Evolutionary conservation across 1,140 invertebrate species (phyloP).

Genomic region (Calliopsis andreniformis): DNA sequence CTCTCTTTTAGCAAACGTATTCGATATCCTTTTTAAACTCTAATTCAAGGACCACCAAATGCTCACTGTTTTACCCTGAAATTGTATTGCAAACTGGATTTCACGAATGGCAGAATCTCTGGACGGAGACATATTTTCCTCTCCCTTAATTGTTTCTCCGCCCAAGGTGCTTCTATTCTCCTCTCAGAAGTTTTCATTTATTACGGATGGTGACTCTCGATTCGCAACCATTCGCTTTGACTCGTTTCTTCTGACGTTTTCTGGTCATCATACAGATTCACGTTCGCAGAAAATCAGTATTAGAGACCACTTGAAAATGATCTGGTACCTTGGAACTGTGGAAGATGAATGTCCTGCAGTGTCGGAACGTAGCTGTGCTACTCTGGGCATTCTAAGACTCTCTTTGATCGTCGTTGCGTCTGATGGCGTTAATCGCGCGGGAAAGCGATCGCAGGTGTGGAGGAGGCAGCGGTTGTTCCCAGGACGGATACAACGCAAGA

Average conservation of each 20-base stretch:
- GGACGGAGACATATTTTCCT: background rate
- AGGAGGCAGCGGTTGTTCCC: too few species aligned
- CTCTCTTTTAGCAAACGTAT: too few species aligned
- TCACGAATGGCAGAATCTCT: background rate
- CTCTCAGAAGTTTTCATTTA: background rate
- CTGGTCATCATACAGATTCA: too few species aligned
- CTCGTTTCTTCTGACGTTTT: too few species aligned
- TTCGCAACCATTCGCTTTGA: background rate
- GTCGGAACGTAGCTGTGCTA: too few species aligned
- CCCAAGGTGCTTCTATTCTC: background rate
- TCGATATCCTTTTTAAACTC: background rate
- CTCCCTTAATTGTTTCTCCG: background rate
- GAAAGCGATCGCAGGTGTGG: background rate
- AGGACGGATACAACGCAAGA: background rate
- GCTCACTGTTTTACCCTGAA: background rate
- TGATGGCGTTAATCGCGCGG: conserved; percentile 2
- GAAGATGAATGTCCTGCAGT: too few species aligned
- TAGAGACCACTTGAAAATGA: too few species aligned
- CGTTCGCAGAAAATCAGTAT: too few species aligned
- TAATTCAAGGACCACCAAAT: background rate
- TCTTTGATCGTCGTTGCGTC: background rate
- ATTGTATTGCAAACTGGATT: background rate
- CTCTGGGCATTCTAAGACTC: background rate
- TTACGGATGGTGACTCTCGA: background rate
- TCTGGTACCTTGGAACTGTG: too few species aligned